These are phyloP conservation scores for Ceratosolen fusciceps DNA, from an alignment of 1,140 invertebrate species.

Conservation along the genomic window DNA sequence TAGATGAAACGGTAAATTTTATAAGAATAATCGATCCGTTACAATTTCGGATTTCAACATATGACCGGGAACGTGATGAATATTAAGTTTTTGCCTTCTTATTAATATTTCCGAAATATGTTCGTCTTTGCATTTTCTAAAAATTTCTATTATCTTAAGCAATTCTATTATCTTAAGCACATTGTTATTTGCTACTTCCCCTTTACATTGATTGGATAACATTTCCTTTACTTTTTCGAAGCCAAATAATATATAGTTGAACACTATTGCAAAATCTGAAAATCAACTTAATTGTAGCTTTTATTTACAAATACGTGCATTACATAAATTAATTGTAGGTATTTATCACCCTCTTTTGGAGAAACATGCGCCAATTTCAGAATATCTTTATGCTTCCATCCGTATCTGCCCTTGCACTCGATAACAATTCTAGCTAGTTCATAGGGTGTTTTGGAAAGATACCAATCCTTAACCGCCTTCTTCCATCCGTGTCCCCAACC, in stretches of 20 bases:
- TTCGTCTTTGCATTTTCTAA: slow-evolving; percentile 75
- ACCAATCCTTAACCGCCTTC: slow-evolving; percentile 76
- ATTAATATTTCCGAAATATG: slow-evolving; percentile 71
- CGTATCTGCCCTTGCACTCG: slow-evolving; percentile 75
- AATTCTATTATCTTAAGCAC: slow-evolving; percentile 74
- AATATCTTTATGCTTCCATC: slow-evolving; percentile 80
- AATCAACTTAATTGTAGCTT: slow-evolving; percentile 31
- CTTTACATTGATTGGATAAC: slow-evolving; percentile 56
- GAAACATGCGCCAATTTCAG: slow-evolving; percentile 77
- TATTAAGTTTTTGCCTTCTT: slow-evolving; percentile 70
- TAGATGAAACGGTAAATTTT: slow-evolving; percentile 17
- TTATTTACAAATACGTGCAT: neutral
- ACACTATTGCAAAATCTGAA: slow-evolving; percentile 71
- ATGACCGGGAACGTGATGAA: slow-evolving; percentile 78
- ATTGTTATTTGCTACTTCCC: slow-evolving; percentile 57
- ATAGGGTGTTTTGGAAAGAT: slow-evolving; percentile 72
- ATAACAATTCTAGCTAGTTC: slow-evolving; percentile 77
- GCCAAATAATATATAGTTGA: slow-evolving; percentile 73
- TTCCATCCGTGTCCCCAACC: slow-evolving; percentile 78
- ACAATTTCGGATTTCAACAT: slow-evolving; percentile 77
- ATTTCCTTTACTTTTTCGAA: slow-evolving; percentile 71
- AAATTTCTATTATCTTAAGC: slow-evolving; percentile 74
- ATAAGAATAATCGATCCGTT: slow-evolving; percentile 45
- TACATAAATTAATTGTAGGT: neutral
- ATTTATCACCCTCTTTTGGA: slow-evolving; percentile 67